Conservation (phyloP, 1,140 invertebrate genomes). For the Diachasmimorpha longicaudata region DNA sequence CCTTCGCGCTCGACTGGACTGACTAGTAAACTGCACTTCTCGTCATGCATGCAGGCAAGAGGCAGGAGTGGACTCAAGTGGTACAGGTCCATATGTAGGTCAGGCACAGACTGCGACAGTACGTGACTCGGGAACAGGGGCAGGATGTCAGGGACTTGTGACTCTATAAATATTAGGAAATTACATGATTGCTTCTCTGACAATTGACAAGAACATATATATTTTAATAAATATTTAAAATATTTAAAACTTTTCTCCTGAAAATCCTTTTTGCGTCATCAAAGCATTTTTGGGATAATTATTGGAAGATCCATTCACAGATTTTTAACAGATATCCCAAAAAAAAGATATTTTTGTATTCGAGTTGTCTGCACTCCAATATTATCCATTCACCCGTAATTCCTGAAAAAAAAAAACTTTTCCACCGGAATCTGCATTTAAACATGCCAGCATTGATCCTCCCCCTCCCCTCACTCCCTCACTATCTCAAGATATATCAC, state of each 20-base stretch:
- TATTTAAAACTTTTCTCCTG: too few relatives aligned
- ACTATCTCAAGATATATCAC: neutral
- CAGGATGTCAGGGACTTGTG: constrained; percentile 22
- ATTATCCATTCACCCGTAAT: too few relatives aligned
- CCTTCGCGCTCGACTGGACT: neutral
- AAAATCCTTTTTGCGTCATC: too few relatives aligned
- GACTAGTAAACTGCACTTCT: neutral
- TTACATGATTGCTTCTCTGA: too few relatives aligned
- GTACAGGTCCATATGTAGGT: constrained; percentile 49
- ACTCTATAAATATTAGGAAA: neutral
- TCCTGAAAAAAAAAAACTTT: neutral
- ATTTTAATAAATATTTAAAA: too few relatives aligned
- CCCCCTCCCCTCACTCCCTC: neutral
- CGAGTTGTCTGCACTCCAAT: too few relatives aligned
- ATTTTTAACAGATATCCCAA: too few relatives aligned
- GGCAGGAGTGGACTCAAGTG: constrained; percentile 36
- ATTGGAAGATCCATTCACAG: too few relatives aligned
- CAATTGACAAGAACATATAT: too few relatives aligned
- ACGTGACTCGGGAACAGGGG: constrained; percentile 45
- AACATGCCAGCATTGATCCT: neutral
- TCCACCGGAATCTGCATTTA: neutral
- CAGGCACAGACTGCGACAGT: constrained; percentile 52
- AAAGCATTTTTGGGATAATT: too few relatives aligned
- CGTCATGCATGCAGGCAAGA: neutral
- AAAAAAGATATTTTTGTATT: too few relatives aligned